Evolutionary conservation across 2,113 vertebrate genomes (phyloP).

Genomic region (Hydrolagus affinis): DNA sequence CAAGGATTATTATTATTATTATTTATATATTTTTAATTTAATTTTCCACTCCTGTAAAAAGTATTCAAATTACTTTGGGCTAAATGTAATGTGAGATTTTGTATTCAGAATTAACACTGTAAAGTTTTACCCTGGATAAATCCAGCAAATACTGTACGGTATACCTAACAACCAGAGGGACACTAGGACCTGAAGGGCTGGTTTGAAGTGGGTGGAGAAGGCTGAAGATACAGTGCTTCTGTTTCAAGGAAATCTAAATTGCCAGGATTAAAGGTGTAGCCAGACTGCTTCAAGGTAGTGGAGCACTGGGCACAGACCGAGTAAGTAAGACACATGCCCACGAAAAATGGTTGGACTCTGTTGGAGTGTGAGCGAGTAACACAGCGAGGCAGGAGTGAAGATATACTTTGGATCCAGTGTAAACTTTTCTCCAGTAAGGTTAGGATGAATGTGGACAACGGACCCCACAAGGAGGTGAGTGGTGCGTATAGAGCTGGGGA

Average conservation of each 20-base stretch:
- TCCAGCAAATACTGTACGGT: too few relatives aligned
- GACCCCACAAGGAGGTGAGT: not conserved
- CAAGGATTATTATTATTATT: too few relatives aligned
- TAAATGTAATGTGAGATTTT: not conserved
- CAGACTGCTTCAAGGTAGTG: not conserved
- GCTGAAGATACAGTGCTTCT: conserved; percentile 1
- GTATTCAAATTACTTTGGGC: not conserved
- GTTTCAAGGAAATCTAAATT: conserved; percentile 27
- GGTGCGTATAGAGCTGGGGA: not conserved
- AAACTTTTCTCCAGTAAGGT: not conserved
- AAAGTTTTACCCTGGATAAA: too few relatives aligned
- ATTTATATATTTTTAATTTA: too few relatives aligned
- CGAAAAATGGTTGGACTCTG: conserved; percentile 14
- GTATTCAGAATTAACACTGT: not conserved
- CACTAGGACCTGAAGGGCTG: conserved; percentile 20
- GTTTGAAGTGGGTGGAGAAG: not conserved
- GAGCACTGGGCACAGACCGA: not conserved
- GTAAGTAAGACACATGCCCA: conserved; percentile 6
- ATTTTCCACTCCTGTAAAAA: not conserved
- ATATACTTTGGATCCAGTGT: conserved; percentile 8
- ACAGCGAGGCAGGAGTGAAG: conserved; percentile 7
- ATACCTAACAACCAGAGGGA: not conserved
- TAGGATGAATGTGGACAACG: conserved; percentile 25
- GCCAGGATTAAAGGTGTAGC: conserved; percentile 8
- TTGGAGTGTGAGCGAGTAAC: not conserved